A percentile compares a stretch with the other conserved stretches of the same genome.
These are phyloP conservation scores for Meles meles DNA, from an alignment of 2,113 vertebrate species.

Conservation along the genomic window DNA sequence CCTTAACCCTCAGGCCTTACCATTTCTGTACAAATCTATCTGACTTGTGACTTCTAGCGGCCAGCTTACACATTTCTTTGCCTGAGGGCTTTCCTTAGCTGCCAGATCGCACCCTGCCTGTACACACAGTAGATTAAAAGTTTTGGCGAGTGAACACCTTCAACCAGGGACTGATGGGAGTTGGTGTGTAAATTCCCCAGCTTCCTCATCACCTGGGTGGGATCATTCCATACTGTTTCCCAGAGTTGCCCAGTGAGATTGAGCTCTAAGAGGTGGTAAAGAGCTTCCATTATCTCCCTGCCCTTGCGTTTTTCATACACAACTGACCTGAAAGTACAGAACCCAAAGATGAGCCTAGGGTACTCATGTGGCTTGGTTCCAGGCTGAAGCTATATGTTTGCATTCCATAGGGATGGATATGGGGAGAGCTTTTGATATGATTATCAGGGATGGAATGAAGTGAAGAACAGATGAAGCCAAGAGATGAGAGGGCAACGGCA, in stretches of 20 bases:
- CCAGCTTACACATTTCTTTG: constrained; percentile 22
- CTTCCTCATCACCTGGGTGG: neutral
- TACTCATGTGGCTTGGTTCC: neutral
- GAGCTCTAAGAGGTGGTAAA: neutral
- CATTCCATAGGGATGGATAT: neutral
- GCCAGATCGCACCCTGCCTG: neutral
- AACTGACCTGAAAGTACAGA: neutral
- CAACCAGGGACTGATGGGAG: neutral
- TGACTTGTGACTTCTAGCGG: neutral
- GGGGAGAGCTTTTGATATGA: neutral
- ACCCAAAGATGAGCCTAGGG: neutral
- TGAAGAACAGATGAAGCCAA: neutral
- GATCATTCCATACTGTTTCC: neutral
- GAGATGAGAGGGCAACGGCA: neutral
- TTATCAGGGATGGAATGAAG: neutral
- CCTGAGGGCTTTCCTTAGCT: neutral
- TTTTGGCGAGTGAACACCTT: constrained; percentile 4
- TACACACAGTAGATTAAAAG: neutral
- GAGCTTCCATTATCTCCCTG: neutral
- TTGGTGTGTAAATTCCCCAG: neutral
- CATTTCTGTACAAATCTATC: neutral
- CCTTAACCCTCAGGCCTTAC: neutral
- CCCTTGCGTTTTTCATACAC: neutral
- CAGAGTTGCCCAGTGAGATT: neutral
- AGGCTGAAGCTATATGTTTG: neutral